Percentiles rank a stretch among this genome's conserved stretches.
Conservation (phyloP, 1,140 invertebrate genomes). For the Apis laboriosa region DNA sequence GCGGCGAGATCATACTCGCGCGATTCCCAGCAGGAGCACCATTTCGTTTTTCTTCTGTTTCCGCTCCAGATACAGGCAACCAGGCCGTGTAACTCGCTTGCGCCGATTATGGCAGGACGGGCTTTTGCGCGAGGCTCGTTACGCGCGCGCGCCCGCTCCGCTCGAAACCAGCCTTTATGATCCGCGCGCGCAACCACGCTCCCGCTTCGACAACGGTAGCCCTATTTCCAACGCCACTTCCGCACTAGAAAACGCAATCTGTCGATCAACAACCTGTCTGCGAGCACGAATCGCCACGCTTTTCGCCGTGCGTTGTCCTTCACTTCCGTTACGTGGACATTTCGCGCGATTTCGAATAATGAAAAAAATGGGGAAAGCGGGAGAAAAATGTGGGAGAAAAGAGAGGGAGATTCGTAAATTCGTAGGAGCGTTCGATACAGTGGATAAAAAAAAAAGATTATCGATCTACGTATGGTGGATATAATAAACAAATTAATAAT, state of each 20-base stretch:
- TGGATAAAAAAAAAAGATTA: too few relatives aligned
- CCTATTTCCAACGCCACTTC: conserved; percentile 48
- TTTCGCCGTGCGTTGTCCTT: neutral
- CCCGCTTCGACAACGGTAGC: conserved; percentile 33
- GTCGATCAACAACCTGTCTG: conserved; percentile 29
- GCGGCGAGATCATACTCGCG: conserved; percentile 30
- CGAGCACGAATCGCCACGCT: neutral
- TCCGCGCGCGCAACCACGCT: neutral
- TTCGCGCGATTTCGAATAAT: neutral
- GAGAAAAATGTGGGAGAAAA: too few relatives aligned
- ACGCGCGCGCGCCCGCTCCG: conserved; percentile 33
- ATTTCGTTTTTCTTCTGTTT: conserved; percentile 72
- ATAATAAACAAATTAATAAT: too few relatives aligned
- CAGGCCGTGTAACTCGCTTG: conserved; percentile 66
- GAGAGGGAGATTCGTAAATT: too few relatives aligned
- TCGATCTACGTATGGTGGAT: too few relatives aligned
- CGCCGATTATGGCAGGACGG: conserved; percentile 69
- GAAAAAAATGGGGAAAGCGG: too few relatives aligned
- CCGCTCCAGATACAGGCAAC: conserved; percentile 75
- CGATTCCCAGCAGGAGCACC: conserved; percentile 46
- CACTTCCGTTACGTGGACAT: neutral
- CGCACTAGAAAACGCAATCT: conserved; percentile 40
- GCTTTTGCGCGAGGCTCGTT: conserved; percentile 59
- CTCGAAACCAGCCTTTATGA: conserved; percentile 46
- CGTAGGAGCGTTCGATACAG: too few relatives aligned